phyloP scores from a whole-genome alignment of 1,140 invertebrate species.

The Drosophila littoralis region DNA sequence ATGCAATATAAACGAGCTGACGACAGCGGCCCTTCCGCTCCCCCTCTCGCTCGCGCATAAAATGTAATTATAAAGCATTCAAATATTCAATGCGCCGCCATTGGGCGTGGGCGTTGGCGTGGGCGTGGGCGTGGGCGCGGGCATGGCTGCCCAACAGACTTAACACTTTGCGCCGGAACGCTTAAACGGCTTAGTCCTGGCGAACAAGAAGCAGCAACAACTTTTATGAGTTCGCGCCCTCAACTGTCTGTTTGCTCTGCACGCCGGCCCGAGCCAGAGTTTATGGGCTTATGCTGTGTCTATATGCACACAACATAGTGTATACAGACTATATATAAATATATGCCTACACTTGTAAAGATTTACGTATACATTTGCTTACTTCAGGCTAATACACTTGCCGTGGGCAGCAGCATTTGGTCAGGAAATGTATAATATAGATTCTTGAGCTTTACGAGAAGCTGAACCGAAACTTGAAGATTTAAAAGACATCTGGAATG shows the following conservation, averaged over 20 bases:
- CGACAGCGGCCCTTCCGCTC: conserved; percentile 4
- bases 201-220: conserved; percentile 36
- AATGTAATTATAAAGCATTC: conserved; percentile 79
- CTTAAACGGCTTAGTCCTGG: conserved; percentile 69
- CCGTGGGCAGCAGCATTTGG: too few relatives aligned
- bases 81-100: conserved; percentile 40
- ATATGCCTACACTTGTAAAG: too few relatives aligned
- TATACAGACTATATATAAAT: too few relatives aligned
- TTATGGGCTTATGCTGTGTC: too few relatives aligned
- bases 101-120: not conserved
- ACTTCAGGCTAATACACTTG: too few relatives aligned
- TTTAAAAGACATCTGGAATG: too few relatives aligned
- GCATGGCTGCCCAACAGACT: conserved; percentile 34
- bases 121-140: not conserved
- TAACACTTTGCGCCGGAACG: conserved; percentile 71
- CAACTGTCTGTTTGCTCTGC: not conserved
- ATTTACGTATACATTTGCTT: too few relatives aligned
- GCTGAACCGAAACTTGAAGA: too few relatives aligned
- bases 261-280: too few relatives aligned
- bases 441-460: too few relatives aligned
- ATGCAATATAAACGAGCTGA: conserved; percentile 26
- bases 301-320: too few relatives aligned
- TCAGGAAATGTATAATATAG: too few relatives aligned
- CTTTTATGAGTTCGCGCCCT: conserved; percentile 67
- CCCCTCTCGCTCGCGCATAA: conserved; percentile 43